Percentiles rank a stretch among this genome's conserved stretches.
Conservation (phyloP, 2,888 invertebrate genomes). For the Deroplatys truncata region DNA sequence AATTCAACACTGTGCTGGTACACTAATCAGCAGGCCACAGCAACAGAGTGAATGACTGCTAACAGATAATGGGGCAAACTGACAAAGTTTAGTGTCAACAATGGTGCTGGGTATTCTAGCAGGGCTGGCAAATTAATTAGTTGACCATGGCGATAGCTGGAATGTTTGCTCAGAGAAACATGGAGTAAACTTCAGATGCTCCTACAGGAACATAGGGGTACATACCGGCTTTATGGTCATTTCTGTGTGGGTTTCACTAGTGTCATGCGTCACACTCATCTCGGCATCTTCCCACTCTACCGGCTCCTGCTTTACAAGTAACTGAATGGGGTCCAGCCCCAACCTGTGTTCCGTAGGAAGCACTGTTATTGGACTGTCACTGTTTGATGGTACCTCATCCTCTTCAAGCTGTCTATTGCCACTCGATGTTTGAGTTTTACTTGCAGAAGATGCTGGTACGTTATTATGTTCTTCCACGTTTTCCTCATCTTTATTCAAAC, state of each 20-base stretch:
- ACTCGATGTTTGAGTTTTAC: neutral
- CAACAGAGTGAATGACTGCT: no score
- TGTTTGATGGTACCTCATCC: neutral
- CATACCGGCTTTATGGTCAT: conserved; percentile 65
- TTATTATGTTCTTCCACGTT: neutral
- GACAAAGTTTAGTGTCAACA: no score
- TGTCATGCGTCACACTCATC: conserved; percentile 24
- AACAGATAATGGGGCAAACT: no score
- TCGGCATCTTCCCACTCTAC: conserved; percentile 65
- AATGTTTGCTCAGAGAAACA: no score
- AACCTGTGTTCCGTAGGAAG: neutral
- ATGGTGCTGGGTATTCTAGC: no score
- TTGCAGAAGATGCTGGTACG: neutral
- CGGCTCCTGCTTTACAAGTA: conserved; percentile 56
- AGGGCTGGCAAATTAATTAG: no score
- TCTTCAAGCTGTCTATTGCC: neutral
- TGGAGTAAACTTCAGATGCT: no score
- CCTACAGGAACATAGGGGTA: conserved; percentile 1
- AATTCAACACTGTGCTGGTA: no score
- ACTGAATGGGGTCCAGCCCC: conserved; percentile 14
- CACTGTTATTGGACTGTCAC: neutral
- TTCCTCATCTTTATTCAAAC: neutral
- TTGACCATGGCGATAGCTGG: no score
- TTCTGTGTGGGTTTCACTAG: conserved; percentile 61
- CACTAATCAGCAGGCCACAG: no score